A percentile compares a stretch with the other conserved stretches of the same genome.
Conservation (phyloP, 2,797 vertebrate species). For the Erethizon dorsatum region DNA sequence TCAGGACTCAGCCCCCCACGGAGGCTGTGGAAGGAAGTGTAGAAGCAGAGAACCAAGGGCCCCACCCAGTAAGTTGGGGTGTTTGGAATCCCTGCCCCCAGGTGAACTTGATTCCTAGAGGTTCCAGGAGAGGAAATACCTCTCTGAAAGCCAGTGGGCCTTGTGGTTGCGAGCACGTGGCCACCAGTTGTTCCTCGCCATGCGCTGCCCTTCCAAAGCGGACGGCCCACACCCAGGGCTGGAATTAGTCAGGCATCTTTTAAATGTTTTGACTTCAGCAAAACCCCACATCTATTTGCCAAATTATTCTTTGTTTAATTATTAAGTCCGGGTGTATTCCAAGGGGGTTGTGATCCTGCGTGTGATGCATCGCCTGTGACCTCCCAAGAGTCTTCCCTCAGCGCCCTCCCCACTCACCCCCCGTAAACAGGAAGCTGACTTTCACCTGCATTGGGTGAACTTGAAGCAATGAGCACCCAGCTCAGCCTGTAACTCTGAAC, state of each 20-base stretch:
- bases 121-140: background rate
- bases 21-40: background rate
- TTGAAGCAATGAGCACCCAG: background rate
- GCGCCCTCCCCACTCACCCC: fast-evolving
- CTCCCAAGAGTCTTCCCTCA: background rate
- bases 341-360: background rate
- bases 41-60: background rate
- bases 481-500: background rate
- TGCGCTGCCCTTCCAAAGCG: background rate
- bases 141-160: background rate
- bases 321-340: conserved; percentile 27
- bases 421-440: conserved; percentile 58
- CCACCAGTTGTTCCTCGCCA: background rate
- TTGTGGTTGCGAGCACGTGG: background rate
- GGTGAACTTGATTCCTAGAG: background rate
- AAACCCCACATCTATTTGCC: conserved; percentile 7
- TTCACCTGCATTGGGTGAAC: background rate
- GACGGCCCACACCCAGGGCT: background rate
- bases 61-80: fast-evolving
- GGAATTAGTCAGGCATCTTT: conserved; percentile 50
- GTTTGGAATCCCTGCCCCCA: no score
- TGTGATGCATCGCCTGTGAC: background rate
- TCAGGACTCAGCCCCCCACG: background rate
- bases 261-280: conserved; percentile 53
- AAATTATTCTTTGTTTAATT: conserved; percentile 59